Conservation (phyloP, 2,797 vertebrate genomes). For the Melanotaenia parkinsoni region DNA sequence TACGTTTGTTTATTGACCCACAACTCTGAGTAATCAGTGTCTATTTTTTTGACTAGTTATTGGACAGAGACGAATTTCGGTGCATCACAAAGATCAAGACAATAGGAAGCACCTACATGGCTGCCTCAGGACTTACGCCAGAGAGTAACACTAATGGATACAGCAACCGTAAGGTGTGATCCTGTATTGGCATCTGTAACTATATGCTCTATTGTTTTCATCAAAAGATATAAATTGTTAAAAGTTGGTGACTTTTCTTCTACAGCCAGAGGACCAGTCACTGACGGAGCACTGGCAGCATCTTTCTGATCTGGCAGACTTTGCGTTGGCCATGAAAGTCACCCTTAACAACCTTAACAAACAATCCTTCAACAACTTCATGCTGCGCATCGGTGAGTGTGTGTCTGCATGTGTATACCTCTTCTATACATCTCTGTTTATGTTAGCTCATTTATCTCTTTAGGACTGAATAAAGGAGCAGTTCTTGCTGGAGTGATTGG, state of each 20-base stretch:
- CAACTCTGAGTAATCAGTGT: background rate
- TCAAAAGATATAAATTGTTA: background rate
- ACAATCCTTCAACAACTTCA: conserved; percentile 98
- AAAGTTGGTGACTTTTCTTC: conserved; percentile 16
- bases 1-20: background rate
- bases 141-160: conserved; percentile 87
- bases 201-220: too few species aligned
- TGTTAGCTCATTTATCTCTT: conserved; percentile 5
- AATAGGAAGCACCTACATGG: conserved; percentile 99
- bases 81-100: conserved; percentile 98
- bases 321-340: conserved; percentile 95
- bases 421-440: conserved; percentile 19
- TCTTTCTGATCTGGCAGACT: conserved; percentile 92
- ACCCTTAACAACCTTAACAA: conserved; percentile 95
- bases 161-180: conserved; percentile 82
- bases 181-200: background rate
- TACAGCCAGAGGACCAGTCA: conserved; percentile 86
- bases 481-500: conserved; percentile 95
- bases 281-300: conserved; percentile 93
- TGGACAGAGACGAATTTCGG: conserved; percentile 91
- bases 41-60: conserved; percentile 77
- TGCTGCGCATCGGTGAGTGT: conserved; percentile 93
- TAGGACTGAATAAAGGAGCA: conserved; percentile 94
- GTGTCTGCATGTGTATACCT: background rate
- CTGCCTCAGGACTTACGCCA: conserved; percentile 92